Evolutionary conservation across 2,888 invertebrate species (phyloP).

Genomic region (Hypena proboscidalis): DNA sequence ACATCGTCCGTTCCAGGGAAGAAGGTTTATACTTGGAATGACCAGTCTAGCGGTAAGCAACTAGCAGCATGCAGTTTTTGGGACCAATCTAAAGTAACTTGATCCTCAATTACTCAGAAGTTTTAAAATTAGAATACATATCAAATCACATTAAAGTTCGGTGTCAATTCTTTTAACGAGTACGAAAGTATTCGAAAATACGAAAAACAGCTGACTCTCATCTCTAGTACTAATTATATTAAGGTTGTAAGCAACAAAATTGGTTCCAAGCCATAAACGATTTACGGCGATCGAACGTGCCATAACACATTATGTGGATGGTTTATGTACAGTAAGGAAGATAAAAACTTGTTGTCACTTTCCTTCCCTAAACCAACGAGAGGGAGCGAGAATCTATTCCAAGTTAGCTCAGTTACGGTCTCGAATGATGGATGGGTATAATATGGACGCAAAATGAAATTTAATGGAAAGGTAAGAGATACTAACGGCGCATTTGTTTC

Average conservation of each 20-base stretch:
- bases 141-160: no score
- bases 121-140: no score
- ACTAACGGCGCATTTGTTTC: conserved; percentile 14
- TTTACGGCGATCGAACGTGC: conserved; percentile 46
- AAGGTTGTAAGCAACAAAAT: conserved; percentile 38
- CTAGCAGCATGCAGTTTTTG: no score
- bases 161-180: no score
- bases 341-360: conserved; percentile 32
- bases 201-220: conserved; percentile 3
- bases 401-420: conserved; percentile 11
- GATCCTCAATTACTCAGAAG: no score
- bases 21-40: no score
- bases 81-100: no score
- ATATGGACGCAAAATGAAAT: conserved; percentile 17
- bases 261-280: conserved; percentile 46
- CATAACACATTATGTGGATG: conserved; percentile 40
- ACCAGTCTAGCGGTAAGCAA: no score
- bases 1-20: no score
- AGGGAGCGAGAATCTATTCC: conserved; percentile 18
- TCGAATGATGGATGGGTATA: conserved; percentile 15
- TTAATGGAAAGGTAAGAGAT: conserved; percentile 13
- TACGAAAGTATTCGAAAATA: no score
- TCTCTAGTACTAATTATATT: conserved; percentile 15
- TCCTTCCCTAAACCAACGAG: conserved; percentile 4
- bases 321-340: conserved; percentile 34